These are phyloP conservation scores for Amphipyra tragopoginis DNA, from an alignment of 2,888 invertebrate genomes.

Conservation along the genomic window DNA sequence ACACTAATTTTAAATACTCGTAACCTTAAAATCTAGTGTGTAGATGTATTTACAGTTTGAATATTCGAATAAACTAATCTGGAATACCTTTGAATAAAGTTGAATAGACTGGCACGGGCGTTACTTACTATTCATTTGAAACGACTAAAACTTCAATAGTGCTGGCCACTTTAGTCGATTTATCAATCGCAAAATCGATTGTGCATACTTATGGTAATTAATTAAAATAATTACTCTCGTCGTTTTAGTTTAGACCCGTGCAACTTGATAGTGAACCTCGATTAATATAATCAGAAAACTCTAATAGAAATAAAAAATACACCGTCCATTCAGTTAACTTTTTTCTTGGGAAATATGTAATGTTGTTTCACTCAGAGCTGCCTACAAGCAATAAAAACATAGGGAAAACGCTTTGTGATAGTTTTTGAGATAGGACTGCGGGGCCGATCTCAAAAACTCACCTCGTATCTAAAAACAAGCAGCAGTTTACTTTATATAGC, in stretches of 20 bases:
- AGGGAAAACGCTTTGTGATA: slow-evolving; percentile 1
- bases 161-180: not conserved
- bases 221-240: not conserved
- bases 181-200: not conserved
- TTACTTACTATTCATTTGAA: not conserved
- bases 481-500: too few relatives aligned
- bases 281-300: not conserved
- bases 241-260: not conserved
- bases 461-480: slow-evolving; percentile 3
- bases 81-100: slow-evolving; percentile 36
- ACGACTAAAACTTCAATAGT: not conserved
- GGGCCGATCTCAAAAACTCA: too few relatives aligned
- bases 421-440: too few relatives aligned
- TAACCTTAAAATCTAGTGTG: slow-evolving; percentile 47
- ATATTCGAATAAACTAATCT: slow-evolving; percentile 39
- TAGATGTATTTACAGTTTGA: slow-evolving; percentile 52
- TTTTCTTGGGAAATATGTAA: not conserved
- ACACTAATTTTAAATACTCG: slow-evolving; percentile 49
- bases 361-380: slow-evolving; percentile 31
- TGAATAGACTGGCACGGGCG: slow-evolving; percentile 4
- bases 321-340: slow-evolving; percentile 3
- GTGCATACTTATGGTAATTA: too few relatives aligned
- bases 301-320: slow-evolving; percentile 3
- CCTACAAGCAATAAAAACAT: slow-evolving; percentile 30
- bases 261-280: not conserved